These are phyloP conservation scores for Bradysia coprophila DNA, from an alignment of 1,140 invertebrate genomes.

Conservation along the genomic window DNA sequence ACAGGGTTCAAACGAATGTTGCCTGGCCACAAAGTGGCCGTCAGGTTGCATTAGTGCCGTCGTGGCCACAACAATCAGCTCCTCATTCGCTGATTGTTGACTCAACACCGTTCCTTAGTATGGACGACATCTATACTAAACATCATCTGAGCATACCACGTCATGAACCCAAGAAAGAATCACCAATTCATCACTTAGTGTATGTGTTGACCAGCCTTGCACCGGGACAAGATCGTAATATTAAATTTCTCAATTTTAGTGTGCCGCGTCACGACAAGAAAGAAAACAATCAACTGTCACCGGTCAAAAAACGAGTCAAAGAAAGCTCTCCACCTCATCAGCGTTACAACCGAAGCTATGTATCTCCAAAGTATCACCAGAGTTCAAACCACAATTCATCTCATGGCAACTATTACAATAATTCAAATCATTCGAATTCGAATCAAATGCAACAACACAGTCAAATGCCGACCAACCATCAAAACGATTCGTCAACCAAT, in stretches of 20 bases:
- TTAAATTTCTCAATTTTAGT: conserved; percentile 6
- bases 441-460: not conserved
- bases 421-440: not conserved
- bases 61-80: conserved; percentile 64
- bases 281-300: conserved; percentile 79
- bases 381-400: not conserved
- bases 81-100: conserved; percentile 66
- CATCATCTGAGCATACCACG: conserved; percentile 24
- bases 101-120: conserved; percentile 49
- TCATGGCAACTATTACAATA: not conserved
- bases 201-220: conserved; percentile 7
- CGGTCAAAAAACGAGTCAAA: conserved; percentile 95
- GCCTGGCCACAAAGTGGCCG: conserved; percentile 60
- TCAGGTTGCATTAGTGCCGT: conserved; percentile 71
- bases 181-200: conserved; percentile 24
- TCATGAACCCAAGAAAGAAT: conserved; percentile 24
- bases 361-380: conserved; percentile 19
- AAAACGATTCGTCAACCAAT: conserved; percentile 1
- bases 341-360: conserved; percentile 27
- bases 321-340: conserved; percentile 77
- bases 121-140: conserved; percentile 27
- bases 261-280: conserved; percentile 52
- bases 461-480: not conserved
- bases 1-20: conserved; percentile 49
- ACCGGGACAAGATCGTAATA: not conserved